Base-by-base conservation (phyloP, 1,140 invertebrate genomes). In the Harlomillsia oculata region DNA sequence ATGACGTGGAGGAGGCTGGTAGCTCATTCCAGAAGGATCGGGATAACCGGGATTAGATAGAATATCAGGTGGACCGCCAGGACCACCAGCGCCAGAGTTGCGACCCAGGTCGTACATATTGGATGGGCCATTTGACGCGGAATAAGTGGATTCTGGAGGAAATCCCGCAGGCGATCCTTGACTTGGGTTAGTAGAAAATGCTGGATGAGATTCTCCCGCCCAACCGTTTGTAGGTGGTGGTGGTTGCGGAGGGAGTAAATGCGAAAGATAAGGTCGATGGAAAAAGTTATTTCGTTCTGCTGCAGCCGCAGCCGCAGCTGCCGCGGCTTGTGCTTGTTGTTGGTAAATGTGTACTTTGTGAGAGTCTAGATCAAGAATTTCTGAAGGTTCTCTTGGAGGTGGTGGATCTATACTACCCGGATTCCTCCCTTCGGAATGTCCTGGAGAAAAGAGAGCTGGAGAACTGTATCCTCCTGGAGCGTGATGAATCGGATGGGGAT, bases 311-410 rank as follows among this genome's bases (percentile, higher is more conserved):
- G 70, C 68, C n/a, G n/a, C n/a, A n/a, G n/a, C 66, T n/a, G 48
- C 34, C 55, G 65, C 64, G 45, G 67, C 66, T 8, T 73, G 72
- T 14, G 69, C 69, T 34, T 68, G 69, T 16, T 66, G 57, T 30
- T 62, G 55, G 54, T 67, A 60, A 74, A 72, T 16, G 3, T 84
- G 80, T 45, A 91, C 87, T 71, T 89, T 89, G 65, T 90, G 87
- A 0, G 87, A 89, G 69, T 91, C 88, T 48, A 92, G 72, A 70
- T 92, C 88, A 30, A 92, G 74, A 54, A 92, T 85, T 66, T 90
- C 87, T 2, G 84, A 80, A 14, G 81, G 78, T 56, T 82, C 82
- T 82, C 81, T 23, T 79, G 77, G 62, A 80, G 56, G 46, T 3
- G 53, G 43, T 16, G 49, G 52, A 14, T 45, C 34, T 26, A 37